A percentile compares a stretch with the other conserved stretches of the same genome.
phyloP scores from a whole-genome alignment of 2,113 vertebrate genomes.

The Etheostoma cragini region DNA sequence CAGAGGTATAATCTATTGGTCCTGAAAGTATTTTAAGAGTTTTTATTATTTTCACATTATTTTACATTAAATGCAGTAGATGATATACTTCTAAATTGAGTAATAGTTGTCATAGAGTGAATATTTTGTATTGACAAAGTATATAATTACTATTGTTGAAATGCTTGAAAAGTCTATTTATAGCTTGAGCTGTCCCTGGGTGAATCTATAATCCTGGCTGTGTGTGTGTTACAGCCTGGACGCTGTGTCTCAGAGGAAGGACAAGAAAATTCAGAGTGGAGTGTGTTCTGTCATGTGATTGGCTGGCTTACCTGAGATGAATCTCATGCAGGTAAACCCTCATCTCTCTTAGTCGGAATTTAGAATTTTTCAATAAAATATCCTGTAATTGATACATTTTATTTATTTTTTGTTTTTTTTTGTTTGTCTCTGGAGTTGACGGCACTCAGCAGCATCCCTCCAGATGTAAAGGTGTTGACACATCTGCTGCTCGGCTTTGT shows the following conservation, averaged over 20 bases:
- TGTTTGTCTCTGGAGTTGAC: background rate
- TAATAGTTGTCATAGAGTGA: background rate
- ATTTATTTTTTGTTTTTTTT: background rate
- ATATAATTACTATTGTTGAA: background rate
- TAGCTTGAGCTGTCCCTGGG: background rate
- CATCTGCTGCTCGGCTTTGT: constrained; percentile 3
- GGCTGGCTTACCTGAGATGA: background rate
- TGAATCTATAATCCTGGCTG: background rate
- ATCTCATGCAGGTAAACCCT: constrained; percentile 34
- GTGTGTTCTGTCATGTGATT: constrained; percentile 94
- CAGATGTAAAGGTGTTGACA: background rate
- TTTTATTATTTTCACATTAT: background rate
- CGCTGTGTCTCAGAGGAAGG: constrained; percentile 81
- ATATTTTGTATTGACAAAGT: background rate
- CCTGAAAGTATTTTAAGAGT: too few species aligned
- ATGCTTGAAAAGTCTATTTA: background rate
- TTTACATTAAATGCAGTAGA: background rate
- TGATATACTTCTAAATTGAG: background rate
- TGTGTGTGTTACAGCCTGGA: constrained; percentile 79
- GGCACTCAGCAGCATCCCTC: background rate
- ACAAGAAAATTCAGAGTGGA: constrained; percentile 87
- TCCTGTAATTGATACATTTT: background rate
- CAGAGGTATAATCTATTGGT: too few species aligned
- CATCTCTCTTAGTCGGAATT: background rate
- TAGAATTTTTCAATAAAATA: background rate